Evolutionary conservation across 1,140 invertebrate genomes (phyloP).

Genomic region (Sinella curviseta): DNA sequence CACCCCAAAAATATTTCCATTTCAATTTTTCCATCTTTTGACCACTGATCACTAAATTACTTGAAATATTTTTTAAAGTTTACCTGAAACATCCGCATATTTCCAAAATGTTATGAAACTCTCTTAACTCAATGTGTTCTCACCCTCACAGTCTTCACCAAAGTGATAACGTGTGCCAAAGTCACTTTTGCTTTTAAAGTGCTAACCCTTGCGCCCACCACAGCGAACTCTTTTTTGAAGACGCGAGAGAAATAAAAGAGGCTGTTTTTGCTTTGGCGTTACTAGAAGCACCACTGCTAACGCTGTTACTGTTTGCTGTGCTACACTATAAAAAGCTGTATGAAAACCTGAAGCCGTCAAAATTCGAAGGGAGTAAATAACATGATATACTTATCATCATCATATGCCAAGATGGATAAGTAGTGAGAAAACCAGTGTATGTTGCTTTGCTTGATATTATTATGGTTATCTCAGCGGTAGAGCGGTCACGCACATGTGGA

Average conservation of each 20-base stretch:
- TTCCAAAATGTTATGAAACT: background rate
- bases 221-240: background rate
- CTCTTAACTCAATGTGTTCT: background rate
- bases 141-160: background rate
- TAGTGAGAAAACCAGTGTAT: no score
- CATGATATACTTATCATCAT: no score
- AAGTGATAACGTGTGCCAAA: background rate
- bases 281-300: no score
- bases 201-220: background rate
- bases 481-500: no score
- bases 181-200: background rate
- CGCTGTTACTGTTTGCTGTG: no score
- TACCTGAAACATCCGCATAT: slow-evolving; percentile 4
- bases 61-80: background rate
- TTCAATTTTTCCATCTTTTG: background rate
- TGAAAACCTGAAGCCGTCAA: no score
- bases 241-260: background rate
- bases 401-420: no score
- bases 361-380: no score
- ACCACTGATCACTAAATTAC: background rate
- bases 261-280: no score
- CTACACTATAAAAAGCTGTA: no score
- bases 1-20: background rate
- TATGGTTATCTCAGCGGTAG: no score
- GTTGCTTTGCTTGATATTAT: no score